Evolutionary conservation across 2,113 vertebrate species (phyloP), one percentile per base, ranked within the genome.

Genomic region (Sinocyclocheilus maitianheensis): DNA sequence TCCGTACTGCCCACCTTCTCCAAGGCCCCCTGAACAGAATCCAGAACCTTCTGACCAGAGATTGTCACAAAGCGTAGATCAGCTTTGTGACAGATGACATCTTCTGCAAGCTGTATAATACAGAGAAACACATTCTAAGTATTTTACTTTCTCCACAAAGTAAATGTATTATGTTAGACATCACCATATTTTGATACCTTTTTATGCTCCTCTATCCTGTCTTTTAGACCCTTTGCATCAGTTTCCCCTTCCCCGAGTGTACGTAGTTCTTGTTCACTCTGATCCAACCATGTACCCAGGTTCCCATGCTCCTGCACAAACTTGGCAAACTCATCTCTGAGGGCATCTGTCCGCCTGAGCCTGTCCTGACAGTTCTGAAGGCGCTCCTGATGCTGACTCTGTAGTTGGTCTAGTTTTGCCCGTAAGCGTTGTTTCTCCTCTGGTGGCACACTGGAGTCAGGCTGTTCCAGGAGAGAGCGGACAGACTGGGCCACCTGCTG

Each of bases 51-150:
- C 93, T 99, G 97, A 8, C 97, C 98, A 0, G 98, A 98, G 92
- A 99, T 99, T 84, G 97, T 97, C 5, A 99, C 95, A 7, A 98
- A 99, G 37, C 98, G 95, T 91, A 99, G 92, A 91, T 99, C 98
- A 0, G 98, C 98, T 89, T 99, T 99, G 94, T 99, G 98, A 87
- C 98, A 99, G 91, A 99, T 97, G 0, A 99, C 96, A 0, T 99
- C 98, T 85, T 99, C 98, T 0, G 95, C 96, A 87, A 99, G 96
- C 95, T 95, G 91, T 7, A 86, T 86, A 1, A 90, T 12, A 87
- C 0, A 80, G 16, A 69, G 22, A 84, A 67, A 76, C 48, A 53
- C 14, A 8, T 34, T 62, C 60, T 37, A 37, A 53, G 43, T 5
- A 51, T 60, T 76, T 55, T 30, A 18, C 26, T 67, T 51, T 76